These are phyloP conservation scores for Chlamydotis undulata DNA, from an alignment of 2,113 vertebrate genomes.

Conservation along the genomic window DNA sequence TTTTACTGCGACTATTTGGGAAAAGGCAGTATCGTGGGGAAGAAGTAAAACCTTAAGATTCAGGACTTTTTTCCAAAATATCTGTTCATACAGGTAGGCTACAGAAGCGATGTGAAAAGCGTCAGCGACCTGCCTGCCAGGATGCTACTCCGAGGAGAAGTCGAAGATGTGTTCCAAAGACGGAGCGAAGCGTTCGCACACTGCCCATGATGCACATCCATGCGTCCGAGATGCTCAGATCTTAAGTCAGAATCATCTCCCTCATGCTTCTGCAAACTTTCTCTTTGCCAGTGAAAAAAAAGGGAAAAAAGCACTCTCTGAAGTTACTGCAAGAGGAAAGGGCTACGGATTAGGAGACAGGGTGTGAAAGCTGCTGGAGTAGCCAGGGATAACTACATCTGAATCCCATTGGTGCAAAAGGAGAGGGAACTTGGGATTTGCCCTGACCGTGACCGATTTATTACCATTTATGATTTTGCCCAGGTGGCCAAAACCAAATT, in stretches of 20 bases:
- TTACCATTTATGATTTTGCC: not conserved
- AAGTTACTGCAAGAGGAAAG: not conserved
- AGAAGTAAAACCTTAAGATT: not conserved
- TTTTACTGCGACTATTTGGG: not conserved
- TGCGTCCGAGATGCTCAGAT: not conserved
- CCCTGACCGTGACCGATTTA: too few relatives aligned
- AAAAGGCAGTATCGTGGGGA: not conserved
- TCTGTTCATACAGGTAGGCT: not conserved
- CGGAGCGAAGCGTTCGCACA: rapidly evolving
- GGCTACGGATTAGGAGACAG: not conserved
- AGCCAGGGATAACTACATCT: not conserved
- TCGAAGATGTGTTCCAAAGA: not conserved
- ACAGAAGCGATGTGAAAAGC: not conserved
- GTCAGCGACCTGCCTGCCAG: not conserved
- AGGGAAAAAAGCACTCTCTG: not conserved
- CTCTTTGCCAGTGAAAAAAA: not conserved
- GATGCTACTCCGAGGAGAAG: not conserved
- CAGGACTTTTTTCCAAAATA: not conserved
- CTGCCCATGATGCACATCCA: not conserved
- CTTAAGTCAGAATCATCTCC: not conserved
- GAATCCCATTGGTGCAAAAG: not conserved
- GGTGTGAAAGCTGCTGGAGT: not conserved
- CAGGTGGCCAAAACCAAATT: not conserved
- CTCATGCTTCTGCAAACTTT: not conserved
- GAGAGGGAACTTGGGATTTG: not conserved